These are phyloP conservation scores for Bombus confusus DNA, from an alignment of 1,140 invertebrate genomes.

Conservation along the genomic window DNA sequence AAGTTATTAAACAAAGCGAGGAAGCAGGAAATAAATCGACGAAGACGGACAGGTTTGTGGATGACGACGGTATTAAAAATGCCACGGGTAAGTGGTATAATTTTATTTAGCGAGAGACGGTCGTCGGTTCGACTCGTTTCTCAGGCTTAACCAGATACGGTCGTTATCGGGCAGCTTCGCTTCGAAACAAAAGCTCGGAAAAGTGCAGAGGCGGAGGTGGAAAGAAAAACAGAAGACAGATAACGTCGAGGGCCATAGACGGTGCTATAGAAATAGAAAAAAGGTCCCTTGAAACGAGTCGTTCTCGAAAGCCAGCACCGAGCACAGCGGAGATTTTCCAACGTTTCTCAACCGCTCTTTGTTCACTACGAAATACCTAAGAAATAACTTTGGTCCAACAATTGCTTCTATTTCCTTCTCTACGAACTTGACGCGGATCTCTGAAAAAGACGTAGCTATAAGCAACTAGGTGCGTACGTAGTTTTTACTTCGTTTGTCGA, in stretches of 20 bases:
- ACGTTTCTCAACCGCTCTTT: conserved; percentile 14
- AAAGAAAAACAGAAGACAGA: conserved; percentile 50
- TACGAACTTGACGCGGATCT: too few species aligned
- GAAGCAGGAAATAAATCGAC: conserved; percentile 16
- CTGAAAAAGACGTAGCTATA: too few species aligned
- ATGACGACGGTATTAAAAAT: conserved; percentile 32
- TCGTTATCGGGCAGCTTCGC: conserved; percentile 61
- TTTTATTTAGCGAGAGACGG: conserved; percentile 50
- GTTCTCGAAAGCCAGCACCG: not conserved
- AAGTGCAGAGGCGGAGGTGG: conserved; percentile 19
- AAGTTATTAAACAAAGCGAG: not conserved
- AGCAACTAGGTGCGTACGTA: too few species aligned
- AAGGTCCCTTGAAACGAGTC: conserved; percentile 21
- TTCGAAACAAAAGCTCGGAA: conserved; percentile 57
- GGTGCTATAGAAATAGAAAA: conserved; percentile 22
- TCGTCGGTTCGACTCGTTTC: conserved; percentile 42
- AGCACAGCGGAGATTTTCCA: conserved; percentile 17
- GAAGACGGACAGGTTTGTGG: not conserved
- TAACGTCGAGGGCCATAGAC: conserved; percentile 33
- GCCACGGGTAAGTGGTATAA: conserved; percentile 43
- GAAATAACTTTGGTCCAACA: conserved; percentile 16
- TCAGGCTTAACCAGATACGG: conserved; percentile 46
- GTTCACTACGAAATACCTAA: conserved; percentile 7
- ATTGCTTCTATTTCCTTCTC: too few species aligned
- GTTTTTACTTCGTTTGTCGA: too few species aligned